Evolutionary conservation across 2,797 vertebrate genomes (phyloP).

Genomic region (Tolypeutes matacus): DNA sequence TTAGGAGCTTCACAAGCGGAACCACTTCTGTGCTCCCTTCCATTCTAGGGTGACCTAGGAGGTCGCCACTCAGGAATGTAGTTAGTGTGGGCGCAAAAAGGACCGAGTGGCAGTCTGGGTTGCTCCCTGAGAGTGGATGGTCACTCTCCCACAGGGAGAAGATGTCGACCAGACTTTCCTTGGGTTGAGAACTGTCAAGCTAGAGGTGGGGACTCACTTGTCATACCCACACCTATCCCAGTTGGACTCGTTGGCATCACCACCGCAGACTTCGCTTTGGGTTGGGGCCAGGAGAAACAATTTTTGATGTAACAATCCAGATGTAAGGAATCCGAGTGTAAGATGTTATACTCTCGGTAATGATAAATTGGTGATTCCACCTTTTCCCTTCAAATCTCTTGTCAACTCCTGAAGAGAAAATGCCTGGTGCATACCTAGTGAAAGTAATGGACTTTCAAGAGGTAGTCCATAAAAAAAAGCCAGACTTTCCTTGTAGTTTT

Average conservation of each 20-base stretch:
- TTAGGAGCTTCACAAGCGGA: background rate
- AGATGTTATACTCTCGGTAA: background rate
- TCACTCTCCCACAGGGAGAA: slow-evolving; percentile 60
- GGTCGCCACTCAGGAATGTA: slow-evolving; percentile 65
- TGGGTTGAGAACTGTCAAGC: background rate
- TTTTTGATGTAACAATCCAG: background rate
- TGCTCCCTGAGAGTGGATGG: slow-evolving; percentile 73
- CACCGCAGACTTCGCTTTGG: slow-evolving; percentile 52
- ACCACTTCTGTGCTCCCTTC: background rate
- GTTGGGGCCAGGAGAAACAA: slow-evolving; percentile 54
- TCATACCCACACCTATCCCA: background rate
- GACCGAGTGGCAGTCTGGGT: slow-evolving; percentile 58
- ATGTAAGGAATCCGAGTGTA: background rate
- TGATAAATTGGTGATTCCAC: slow-evolving; percentile 71
- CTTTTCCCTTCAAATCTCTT: slow-evolving; percentile 68
- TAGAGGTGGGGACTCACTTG: slow-evolving; percentile 34
- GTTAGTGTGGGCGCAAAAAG: slow-evolving; percentile 31
- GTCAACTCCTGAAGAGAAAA: slow-evolving; percentile 82
- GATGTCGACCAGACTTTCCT: background rate
- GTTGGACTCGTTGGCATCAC: slow-evolving; percentile 14
- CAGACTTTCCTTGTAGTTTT: slow-evolving; percentile 95
- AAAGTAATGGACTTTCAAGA: slow-evolving; percentile 88
- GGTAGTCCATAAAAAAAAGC: slow-evolving; percentile 94
- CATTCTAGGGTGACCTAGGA: slow-evolving; percentile 8
- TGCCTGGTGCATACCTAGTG: slow-evolving; percentile 92